Evolutionary conservation across 2,797 vertebrate genomes (phyloP).

Genomic region (Yasuhikotakia modesta): DNA sequence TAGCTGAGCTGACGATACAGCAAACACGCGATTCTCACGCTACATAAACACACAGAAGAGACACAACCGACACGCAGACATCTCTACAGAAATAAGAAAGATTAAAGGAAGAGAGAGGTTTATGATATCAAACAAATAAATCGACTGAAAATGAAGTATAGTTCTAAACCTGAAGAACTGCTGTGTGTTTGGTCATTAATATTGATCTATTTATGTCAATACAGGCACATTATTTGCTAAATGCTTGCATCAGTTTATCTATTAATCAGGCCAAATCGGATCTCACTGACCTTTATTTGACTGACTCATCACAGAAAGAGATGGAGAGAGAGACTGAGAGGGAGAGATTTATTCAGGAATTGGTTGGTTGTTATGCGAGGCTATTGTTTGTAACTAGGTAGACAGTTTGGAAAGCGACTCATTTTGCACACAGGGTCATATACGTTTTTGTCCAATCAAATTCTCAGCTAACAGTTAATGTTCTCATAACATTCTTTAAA

Average conservation of each 20-base stretch:
- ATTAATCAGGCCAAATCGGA: slow-evolving; percentile 69
- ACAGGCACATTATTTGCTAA: slow-evolving; percentile 64
- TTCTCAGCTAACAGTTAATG: not conserved
- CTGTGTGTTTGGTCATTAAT: slow-evolving; percentile 6
- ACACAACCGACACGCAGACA: slow-evolving; percentile 5
- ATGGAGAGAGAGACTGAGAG: not conserved
- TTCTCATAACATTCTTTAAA: too few species aligned
- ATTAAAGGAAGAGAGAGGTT: not conserved
- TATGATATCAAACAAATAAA: not conserved
- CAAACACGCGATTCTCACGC: not conserved
- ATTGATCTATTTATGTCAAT: slow-evolving; percentile 66
- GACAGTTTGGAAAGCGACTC: too few species aligned
- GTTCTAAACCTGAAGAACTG: not conserved
- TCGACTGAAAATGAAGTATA: not conserved
- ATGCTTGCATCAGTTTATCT: slow-evolving; percentile 64
- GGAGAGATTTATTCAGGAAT: not conserved
- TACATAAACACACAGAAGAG: not conserved
- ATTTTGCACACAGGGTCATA: too few species aligned
- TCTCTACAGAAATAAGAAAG: not conserved
- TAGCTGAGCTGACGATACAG: not conserved
- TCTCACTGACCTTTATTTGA: slow-evolving; percentile 63
- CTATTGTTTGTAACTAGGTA: too few species aligned
- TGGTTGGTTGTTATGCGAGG: too few species aligned
- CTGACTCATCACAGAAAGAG: slow-evolving; percentile 67
- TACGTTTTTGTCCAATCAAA: not conserved